Evolutionary conservation across 2,888 invertebrate species (phyloP).

Genomic region (Apamea monoglypha): DNA sequence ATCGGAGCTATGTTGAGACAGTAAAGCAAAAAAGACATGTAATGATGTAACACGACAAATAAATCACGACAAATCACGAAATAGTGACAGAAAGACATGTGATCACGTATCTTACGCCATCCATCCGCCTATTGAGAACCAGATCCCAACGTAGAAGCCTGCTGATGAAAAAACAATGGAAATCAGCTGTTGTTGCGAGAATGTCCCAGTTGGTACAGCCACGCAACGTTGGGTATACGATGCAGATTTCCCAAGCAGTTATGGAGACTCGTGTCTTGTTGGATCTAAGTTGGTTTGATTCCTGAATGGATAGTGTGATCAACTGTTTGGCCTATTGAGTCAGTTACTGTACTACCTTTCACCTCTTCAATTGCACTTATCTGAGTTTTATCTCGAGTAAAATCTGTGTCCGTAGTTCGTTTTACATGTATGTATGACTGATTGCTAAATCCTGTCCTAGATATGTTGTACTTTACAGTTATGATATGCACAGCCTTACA

Average conservation of each 20-base stretch:
- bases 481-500: background rate
- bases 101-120: slow-evolving; percentile 44
- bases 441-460: background rate
- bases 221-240: slow-evolving; percentile 31
- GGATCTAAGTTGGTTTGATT: slow-evolving; percentile 13
- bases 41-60: slow-evolving; percentile 13
- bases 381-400: background rate
- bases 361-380: background rate
- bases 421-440: background rate
- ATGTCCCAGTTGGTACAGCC: slow-evolving; percentile 31
- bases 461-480: background rate
- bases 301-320: slow-evolving; percentile 1
- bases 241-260: slow-evolving; percentile 55
- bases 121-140: slow-evolving; percentile 54
- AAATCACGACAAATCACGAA: slow-evolving; percentile 35
- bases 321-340: background rate
- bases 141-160: slow-evolving; percentile 43
- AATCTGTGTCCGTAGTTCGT: background rate
- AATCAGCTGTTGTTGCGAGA: slow-evolving; percentile 58
- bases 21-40: background rate
- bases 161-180: slow-evolving; percentile 64
- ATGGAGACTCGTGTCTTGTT: slow-evolving; percentile 18
- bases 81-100: slow-evolving; percentile 25
- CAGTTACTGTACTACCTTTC: background rate
- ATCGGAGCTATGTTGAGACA: background rate